Percentiles rank a stretch among this genome's conserved stretches.
These are phyloP conservation scores for Bactericera cockerelli DNA, from an alignment of 1,140 invertebrate species.

Conservation along the genomic window DNA sequence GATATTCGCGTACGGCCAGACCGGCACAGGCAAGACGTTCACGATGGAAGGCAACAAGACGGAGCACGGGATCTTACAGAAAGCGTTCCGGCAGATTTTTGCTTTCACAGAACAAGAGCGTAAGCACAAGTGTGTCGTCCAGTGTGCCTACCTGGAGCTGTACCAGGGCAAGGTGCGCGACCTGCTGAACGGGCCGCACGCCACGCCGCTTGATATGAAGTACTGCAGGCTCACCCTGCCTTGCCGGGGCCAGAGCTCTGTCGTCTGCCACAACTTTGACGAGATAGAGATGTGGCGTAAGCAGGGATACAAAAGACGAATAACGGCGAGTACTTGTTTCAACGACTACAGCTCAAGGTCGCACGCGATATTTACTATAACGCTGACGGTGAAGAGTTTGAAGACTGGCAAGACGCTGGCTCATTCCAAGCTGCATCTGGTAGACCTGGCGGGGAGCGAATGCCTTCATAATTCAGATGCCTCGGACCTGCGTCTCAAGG, in stretches of 20 bases:
- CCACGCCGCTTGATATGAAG: constrained; percentile 39
- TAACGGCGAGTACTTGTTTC: constrained; percentile 93
- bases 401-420: constrained; percentile 13
- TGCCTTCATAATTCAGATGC: constrained; percentile 78
- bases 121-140: constrained; percentile 76
- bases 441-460: constrained; percentile 70
- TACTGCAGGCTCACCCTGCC: neutral
- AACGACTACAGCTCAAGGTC: constrained; percentile 94
- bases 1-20: constrained; percentile 56
- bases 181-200: constrained; percentile 68
- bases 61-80: constrained; percentile 67
- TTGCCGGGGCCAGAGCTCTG: neutral
- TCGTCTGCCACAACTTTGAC: neutral
- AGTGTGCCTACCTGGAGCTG: constrained; percentile 82
- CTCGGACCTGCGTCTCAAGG: constrained; percentile 71
- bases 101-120: constrained; percentile 68
- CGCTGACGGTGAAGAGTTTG: constrained; percentile 75
- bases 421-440: constrained; percentile 49
- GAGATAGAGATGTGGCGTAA: constrained; percentile 53
- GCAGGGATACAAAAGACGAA: constrained; percentile 67
- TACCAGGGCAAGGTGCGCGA: constrained; percentile 86
- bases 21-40: constrained; percentile 52
- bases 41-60: constrained; percentile 38
- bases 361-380: constrained; percentile 97
- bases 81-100: constrained; percentile 90